These are phyloP conservation scores for Chironomus riparius DNA, from an alignment of 2,888 invertebrate species.

Conservation along the genomic window DNA sequence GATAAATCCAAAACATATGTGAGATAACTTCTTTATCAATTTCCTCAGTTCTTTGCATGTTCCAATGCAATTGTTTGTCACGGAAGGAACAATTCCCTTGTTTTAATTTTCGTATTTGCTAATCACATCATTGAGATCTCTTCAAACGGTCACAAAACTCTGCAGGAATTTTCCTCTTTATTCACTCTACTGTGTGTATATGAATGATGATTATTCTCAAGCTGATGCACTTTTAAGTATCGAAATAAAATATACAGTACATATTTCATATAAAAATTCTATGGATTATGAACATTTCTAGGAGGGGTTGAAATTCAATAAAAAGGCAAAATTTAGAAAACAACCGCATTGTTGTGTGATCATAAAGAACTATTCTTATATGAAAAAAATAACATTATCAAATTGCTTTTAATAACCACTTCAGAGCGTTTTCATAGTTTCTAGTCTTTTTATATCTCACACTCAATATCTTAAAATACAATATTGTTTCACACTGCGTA, in stretches of 20 bases:
- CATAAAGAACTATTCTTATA: background rate
- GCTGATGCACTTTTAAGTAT: conserved; percentile 3
- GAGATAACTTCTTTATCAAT: background rate
- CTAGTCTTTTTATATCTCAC: too few relatives aligned
- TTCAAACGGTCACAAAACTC: background rate
- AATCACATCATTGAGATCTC: conserved; percentile 6
- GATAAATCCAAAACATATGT: background rate
- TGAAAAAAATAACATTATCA: too few relatives aligned
- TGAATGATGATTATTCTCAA: background rate
- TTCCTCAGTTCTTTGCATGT: background rate
- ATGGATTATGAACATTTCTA: too few relatives aligned
- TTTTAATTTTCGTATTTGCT: background rate
- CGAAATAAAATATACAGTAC: background rate
- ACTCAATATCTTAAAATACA: too few relatives aligned
- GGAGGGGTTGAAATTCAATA: too few relatives aligned
- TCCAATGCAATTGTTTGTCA: background rate
- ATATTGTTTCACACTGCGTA: background rate
- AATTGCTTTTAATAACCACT: too few relatives aligned
- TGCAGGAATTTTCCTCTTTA: background rate
- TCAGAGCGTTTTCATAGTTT: too few relatives aligned
- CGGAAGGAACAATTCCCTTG: background rate
- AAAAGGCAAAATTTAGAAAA: background rate
- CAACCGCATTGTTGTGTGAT: background rate
- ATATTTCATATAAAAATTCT: too few relatives aligned
- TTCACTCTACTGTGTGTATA: background rate